phyloP scores from a whole-genome alignment of 2,113 vertebrate species.

The Oncorhynchus tshawytscha region DNA sequence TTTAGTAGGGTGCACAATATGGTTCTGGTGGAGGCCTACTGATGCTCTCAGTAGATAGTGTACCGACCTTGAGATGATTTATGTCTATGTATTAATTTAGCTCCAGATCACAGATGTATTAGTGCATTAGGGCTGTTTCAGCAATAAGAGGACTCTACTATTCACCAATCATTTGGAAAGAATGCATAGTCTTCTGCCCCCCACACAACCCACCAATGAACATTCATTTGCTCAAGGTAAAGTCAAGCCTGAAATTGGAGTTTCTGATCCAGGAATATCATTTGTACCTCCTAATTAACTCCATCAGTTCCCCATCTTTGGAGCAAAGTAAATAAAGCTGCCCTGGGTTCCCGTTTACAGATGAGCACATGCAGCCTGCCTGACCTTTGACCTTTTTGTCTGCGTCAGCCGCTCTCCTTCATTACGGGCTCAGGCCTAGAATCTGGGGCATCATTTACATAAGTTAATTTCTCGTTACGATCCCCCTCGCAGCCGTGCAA shows the following conservation, averaged over 20 bases:
- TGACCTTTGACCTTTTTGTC: not conserved
- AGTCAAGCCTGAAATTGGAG: constrained; percentile 87
- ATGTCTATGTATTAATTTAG: not conserved
- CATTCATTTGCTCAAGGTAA: constrained; percentile 64
- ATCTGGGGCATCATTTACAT: constrained; percentile 11
- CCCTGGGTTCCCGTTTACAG: not conserved
- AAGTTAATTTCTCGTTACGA: constrained; percentile 8
- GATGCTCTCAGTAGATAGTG: too few relatives aligned
- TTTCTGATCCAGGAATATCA: constrained; percentile 83
- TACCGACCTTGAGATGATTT: not conserved
- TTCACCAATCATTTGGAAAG: constrained; percentile 74
- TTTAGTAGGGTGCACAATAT: too few relatives aligned
- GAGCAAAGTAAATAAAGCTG: constrained; percentile 23
- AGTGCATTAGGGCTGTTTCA: not conserved
- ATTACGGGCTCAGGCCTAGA: not conserved
- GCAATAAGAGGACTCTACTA: constrained; percentile 52
- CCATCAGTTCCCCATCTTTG: constrained; percentile 56
- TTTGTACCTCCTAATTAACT: constrained; percentile 73
- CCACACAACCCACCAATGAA: not conserved
- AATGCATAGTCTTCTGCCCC: constrained; percentile 75
- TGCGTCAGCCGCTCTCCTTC: not conserved
- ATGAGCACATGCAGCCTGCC: too few relatives aligned
- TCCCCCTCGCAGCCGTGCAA: not conserved
- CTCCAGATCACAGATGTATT: not conserved
- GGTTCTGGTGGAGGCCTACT: too few relatives aligned